phyloP scores from a whole-genome alignment of 92 coral and sea anemone species.

The Desmophyllum pertusum region DNA sequence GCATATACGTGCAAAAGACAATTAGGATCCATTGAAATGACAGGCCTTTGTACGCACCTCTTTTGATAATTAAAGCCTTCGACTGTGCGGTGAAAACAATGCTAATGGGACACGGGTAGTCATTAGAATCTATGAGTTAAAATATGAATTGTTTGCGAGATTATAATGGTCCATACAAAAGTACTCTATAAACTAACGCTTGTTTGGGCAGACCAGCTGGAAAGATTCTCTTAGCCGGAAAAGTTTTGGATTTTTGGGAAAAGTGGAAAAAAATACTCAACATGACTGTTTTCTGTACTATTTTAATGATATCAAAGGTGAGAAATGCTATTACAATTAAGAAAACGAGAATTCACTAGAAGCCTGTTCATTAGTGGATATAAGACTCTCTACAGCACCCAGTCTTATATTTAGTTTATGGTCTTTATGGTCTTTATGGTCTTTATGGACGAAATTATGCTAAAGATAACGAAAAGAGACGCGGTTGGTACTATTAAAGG shows the following conservation, averaged over 20 bases:
- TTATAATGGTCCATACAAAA: not conserved
- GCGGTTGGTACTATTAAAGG: not conserved
- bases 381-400: not conserved
- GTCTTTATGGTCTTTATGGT: too few relatives aligned
- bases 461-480: not conserved
- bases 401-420: too few relatives aligned
- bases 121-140: not conserved
- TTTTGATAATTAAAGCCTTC: not conserved
- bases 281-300: not conserved
- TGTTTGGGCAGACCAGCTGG: not conserved
- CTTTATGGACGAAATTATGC: not conserved
- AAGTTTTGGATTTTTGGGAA: not conserved
- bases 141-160: not conserved
- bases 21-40: slow-evolving; percentile 15
- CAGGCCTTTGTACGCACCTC: not conserved
- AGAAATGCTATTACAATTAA: not conserved
- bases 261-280: not conserved
- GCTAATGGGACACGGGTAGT: not conserved
- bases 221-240: not conserved
- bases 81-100: not conserved
- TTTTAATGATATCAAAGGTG: not conserved
- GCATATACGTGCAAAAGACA: not conserved
- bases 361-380: not conserved
- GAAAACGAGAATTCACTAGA: not conserved
- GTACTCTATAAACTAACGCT: not conserved